Conservation (phyloP, 1,140 invertebrate genomes). For the Ruditapes philippinarum region DNA sequence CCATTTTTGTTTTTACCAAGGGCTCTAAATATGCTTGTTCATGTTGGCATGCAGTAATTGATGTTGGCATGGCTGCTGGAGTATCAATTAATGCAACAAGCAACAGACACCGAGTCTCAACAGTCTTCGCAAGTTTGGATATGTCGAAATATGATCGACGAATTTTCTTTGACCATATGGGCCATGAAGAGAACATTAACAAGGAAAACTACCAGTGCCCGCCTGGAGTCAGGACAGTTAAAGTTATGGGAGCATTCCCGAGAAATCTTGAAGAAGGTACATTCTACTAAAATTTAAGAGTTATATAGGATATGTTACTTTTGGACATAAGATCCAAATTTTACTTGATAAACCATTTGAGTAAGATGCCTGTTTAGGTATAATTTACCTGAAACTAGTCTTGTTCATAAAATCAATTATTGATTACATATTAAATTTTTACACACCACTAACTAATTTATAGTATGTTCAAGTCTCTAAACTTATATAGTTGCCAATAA, state of each 20-base stretch:
- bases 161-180: constrained; percentile 61
- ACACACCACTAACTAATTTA: background rate
- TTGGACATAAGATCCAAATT: background rate
- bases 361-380: background rate
- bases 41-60: constrained; percentile 57
- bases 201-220: constrained; percentile 65
- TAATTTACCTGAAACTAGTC: background rate
- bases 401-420: background rate
- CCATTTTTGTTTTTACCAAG: constrained; percentile 58
- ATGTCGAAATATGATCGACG: constrained; percentile 30
- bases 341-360: background rate
- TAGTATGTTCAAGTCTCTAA: background rate
- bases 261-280: constrained; percentile 50
- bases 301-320: background rate
- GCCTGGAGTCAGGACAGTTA: background rate
- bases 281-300: background rate
- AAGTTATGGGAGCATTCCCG: constrained; percentile 46
- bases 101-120: constrained; percentile 62
- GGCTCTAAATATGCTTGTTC: constrained; percentile 47
- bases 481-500: background rate
- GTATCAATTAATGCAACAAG: constrained; percentile 55
- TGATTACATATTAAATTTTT: background rate
- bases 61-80: constrained; percentile 32
- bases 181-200: constrained; percentile 56
- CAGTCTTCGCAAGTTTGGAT: constrained; percentile 53